These are phyloP conservation scores for Drymodes brunneopygia DNA, from an alignment of 2,113 vertebrate genomes.

Conservation along the genomic window DNA sequence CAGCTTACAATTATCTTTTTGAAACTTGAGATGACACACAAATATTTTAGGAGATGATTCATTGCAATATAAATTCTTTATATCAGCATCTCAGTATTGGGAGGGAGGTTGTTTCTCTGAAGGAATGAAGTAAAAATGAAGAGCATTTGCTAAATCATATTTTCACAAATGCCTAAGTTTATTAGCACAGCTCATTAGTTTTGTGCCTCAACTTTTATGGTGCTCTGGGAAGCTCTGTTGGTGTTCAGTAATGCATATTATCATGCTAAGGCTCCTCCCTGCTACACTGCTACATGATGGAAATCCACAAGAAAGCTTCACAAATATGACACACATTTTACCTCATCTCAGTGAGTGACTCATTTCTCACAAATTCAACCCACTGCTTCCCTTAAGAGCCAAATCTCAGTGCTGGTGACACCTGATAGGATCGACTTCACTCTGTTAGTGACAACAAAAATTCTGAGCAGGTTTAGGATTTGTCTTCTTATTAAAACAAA, in stretches of 20 bases:
- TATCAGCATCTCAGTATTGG: neutral
- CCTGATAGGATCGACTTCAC: neutral
- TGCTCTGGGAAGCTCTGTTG: neutral
- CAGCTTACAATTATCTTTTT: neutral
- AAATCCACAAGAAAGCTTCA: neutral
- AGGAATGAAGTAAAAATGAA: neutral
- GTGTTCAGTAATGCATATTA: neutral
- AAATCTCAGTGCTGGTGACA: neutral
- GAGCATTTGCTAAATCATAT: neutral
- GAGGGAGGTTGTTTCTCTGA: neutral
- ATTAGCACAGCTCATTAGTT: neutral
- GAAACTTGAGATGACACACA: neutral
- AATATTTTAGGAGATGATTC: constrained; percentile 10
- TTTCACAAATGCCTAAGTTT: constrained; percentile 8
- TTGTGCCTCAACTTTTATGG: neutral
- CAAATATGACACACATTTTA: neutral
- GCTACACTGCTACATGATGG: neutral
- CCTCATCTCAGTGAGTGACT: neutral
- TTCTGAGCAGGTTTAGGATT: neutral
- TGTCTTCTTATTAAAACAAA: neutral
- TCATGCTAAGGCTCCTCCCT: neutral
- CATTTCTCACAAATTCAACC: neutral
- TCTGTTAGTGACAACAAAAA: neutral
- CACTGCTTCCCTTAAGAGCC: neutral
- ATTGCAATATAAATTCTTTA: neutral